phyloP scores from a whole-genome alignment of 2,888 invertebrate species.

The Meloe dianella region DNA sequence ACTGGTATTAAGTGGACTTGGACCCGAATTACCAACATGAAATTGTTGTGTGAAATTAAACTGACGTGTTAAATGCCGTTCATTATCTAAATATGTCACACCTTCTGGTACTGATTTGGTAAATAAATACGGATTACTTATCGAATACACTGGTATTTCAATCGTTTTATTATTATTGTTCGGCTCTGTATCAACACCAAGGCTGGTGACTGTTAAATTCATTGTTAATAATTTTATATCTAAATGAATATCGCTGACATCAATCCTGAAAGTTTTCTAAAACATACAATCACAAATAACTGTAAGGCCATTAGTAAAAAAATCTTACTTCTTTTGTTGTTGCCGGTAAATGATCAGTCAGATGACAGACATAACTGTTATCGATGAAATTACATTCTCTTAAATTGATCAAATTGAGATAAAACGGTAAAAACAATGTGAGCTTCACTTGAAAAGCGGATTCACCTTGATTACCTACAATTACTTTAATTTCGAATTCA shows the following conservation, averaged over 20 bases:
- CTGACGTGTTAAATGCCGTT: conserved; percentile 25
- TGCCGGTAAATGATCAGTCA: conserved; percentile 26
- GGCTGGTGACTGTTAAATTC: conserved; percentile 41
- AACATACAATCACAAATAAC: not conserved
- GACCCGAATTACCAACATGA: conserved; percentile 41
- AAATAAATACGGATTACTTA: conserved; percentile 21
- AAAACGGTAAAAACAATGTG: conserved; percentile 39
- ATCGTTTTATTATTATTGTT: conserved; percentile 36
- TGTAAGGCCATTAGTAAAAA: not conserved
- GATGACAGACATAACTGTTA: conserved; percentile 20
- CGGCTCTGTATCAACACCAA: conserved; percentile 41
- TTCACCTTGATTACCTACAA: conserved; percentile 52
- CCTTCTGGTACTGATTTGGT: conserved; percentile 39
- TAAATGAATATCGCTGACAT: conserved; percentile 34
- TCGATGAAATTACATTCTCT: conserved; percentile 34
- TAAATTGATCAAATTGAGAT: conserved; percentile 40
- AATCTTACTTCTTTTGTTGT: not conserved
- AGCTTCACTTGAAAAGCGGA: conserved; percentile 51
- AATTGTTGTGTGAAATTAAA: conserved; percentile 37
- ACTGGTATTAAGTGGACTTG: conserved; percentile 36
- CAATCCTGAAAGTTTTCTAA: conserved; percentile 34
- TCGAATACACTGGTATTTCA: not conserved
- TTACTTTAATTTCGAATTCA: conserved; percentile 45
- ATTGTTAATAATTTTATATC: conserved; percentile 34
- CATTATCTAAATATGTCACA: conserved; percentile 36